Evolutionary conservation across 53 echinoderm and acorn worm genomes (phyloP), one percentile per base, ranked within the genome.

Genomic region (Paracentrotus lividus): DNA sequence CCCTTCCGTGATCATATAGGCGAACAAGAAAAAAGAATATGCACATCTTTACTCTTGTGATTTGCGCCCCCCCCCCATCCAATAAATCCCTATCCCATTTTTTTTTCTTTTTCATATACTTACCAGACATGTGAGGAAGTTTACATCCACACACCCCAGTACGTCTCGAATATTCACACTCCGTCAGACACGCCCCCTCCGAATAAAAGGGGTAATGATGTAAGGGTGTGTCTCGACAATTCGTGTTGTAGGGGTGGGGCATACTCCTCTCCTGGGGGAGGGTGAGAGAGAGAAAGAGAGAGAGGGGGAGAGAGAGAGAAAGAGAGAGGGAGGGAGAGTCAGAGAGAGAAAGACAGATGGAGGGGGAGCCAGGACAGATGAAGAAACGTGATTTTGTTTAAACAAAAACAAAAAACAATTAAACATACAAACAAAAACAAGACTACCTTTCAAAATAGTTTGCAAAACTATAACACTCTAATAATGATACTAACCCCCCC

Each of bases 201-300:
- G 93, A 72, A 53, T 93, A 93, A 60, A 55, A 85, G 32, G 85
- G 47, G 52, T 55, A 93, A 59, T 85, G 85, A 3, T 67, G 51
- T 68, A 93, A 65, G n/a, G 36, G 49, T 2, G 34, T 38, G 93
- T 85, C 86, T 45, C 66, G 84, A 34, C 93, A 93, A 33, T 93
- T 44, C 0, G 93, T 93, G 64, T 85, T 67, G 86, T 86, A 93
- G 0, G 93, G 93, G 33, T 42, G n/a, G 33, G 61, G 47, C 67
- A 85, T 36, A 38, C 34, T 58, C n/a, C 3, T 24, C 33, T 23
- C 56, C 86, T 86, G 42, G 16, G 8, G 31, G 33, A 5, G 31
- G 0, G 31, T 42, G 42, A 27, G 12, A 4, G 42, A 8, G 5
- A 34, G 53, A 49, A 27, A 84, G 49, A 52, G 29, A 69, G 24